Evolutionary conservation across 2,888 invertebrate genomes (phyloP).

Genomic region (Meta bourneti): DNA sequence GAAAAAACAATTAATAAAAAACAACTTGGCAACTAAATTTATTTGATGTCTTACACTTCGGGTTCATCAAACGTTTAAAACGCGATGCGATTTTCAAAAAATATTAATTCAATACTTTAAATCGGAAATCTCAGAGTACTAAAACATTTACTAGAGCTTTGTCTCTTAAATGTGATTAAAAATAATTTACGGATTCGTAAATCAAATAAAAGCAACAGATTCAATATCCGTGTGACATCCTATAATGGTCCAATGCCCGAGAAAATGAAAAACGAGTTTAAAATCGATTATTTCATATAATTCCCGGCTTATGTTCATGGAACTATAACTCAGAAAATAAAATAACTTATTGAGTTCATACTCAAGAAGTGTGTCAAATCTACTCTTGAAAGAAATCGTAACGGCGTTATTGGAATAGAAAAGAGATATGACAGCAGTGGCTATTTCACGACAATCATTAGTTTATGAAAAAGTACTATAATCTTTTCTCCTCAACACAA

Average conservation of each 20-base stretch:
- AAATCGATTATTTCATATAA: neutral
- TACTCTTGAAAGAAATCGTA: neutral
- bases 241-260: neutral
- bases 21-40: too few species aligned
- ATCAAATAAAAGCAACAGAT: neutral
- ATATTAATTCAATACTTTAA: too few species aligned
- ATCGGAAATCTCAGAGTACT: too few species aligned
- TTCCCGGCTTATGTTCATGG: too few species aligned
- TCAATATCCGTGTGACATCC: neutral
- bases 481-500: constrained; percentile 4
- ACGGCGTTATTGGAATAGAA: constrained; percentile 14
- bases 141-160: too few species aligned
- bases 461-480: constrained; percentile 21
- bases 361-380: neutral
- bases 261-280: neutral
- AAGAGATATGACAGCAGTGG: constrained; percentile 11
- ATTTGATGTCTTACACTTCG: too few species aligned
- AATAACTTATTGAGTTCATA: neutral
- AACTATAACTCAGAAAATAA: neutral
- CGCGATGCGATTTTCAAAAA: too few species aligned
- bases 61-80: too few species aligned
- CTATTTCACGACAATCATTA: constrained; percentile 7
- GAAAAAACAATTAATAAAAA: too few species aligned
- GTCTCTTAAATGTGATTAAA: neutral
- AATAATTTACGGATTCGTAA: neutral